Base-by-base conservation (phyloP, 1,140 invertebrate genomes). In the Charaxes varanes region DNA sequence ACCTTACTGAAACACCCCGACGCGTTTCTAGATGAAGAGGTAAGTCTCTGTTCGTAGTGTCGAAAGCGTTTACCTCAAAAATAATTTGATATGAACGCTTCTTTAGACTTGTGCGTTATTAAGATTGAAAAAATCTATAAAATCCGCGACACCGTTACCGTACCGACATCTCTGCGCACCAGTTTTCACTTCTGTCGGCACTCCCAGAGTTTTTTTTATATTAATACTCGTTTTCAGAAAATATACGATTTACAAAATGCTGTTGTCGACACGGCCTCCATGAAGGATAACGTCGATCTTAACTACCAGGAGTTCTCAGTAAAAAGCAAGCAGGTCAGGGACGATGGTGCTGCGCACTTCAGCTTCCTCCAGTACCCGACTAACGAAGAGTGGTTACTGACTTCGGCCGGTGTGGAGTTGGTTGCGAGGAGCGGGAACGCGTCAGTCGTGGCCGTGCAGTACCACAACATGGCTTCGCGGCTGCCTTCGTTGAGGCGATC, bases 221-320 rank as follows among this genome's bases (percentile, higher is more conserved):
- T n/a, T n/a, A n/a, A n/a, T n/a, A n/a, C n/a, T n/a, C n/a, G n/a
- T 13, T 74, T 63, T 5, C 55, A 82, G 78, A 82, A 82, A 76
- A 66, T 82, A n/a, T 78, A 78, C 57, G 71, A 78, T 3, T 63
- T 82, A 6, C 78, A 82, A 68, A 69, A 69, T 31, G 67, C 71
- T 3, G 34, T 77, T 22, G 62, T 56, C 0, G 64, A 78, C 8
- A 70, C 76, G 10, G 71, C 71, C 1, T 51, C 60, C 0, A 69
- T 82, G 63, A 66, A 48, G 10, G 62, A 58, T 28, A 59, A 60
- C 22, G 41, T 78, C 0, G 58, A 74, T 10, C 38, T 63, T 1
- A 52, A 56, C 0, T 66, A 61, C 26, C 61, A 74, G 15, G 62
- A 74, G 19, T 76, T 80, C 42, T 44, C 53, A 0, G 62, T 80